Base-by-base conservation (phyloP, 2,888 invertebrate species). In the Endotricha flammealis region DNA sequence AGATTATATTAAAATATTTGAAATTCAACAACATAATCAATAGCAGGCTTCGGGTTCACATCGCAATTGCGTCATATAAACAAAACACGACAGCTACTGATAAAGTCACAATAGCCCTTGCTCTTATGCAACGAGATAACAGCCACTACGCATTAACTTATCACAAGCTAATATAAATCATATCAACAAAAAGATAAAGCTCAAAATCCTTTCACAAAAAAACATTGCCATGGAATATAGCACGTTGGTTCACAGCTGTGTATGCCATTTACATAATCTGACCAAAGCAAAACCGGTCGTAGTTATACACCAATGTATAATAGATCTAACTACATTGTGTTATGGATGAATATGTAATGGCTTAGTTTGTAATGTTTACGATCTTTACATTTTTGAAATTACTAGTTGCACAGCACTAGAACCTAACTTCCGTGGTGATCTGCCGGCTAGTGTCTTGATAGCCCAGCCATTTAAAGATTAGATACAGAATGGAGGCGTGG, bases 101-200 rank as follows among this genome's bases (percentile, higher is more conserved):
- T 74, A 76, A 71, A 68, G 64, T 46, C 56, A 74, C 74, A 73
- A 75, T 70, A 59, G 67, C 63, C 69, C 67, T 60, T 56, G 57
- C 67, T 65, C 74, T 81, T 81, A 79, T 77, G 79, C 77, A 82
- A 82, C 66, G 45, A 63, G 74, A 78, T 77, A 78, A 72, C 63
- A 52, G 48, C 41, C 53, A 51, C 58, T 75, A 71, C 74, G 74
- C 72, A 73, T 62, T 72, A 64, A 57, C 47, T 25, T 16, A 38
- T 25, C 20, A 17, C 59, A 48, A 25, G 13, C 55, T 24, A 70
- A 45, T 57, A 46, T 59, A 37, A 40, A 41, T 56, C 50, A 32
- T 67, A 60, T 42, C 9, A 0, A 2, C 10, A 24, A 29, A 36
- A 9, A 7, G 20, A 42, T 64, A 70, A 34, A 45, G 55, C 27